Base-by-base conservation (phyloP, 2,888 invertebrate species). In the Acanthacorydalis orientalis region DNA sequence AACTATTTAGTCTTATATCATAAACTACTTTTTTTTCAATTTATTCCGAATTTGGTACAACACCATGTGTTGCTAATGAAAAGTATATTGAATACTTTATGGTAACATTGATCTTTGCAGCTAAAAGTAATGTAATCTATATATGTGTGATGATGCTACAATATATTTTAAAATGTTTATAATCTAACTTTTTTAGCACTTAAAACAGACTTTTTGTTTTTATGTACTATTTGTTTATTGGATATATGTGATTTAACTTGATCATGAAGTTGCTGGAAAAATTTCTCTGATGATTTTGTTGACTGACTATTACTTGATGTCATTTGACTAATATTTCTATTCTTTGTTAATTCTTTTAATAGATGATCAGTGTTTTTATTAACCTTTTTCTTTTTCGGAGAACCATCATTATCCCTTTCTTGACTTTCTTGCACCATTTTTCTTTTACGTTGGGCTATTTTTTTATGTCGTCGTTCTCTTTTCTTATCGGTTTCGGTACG, bases 181-280 rank as follows among this genome's bases (percentile, higher is more conserved):
- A 23, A 23, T 23, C 23, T 23, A 23, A 23, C 23, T 23, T 23
- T 23, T 23, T 23, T 23, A 23, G 23, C 23, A 23, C 23, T 23
- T 23, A 23, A 23, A 23, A 6, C 6, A 23, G 23, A 23, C 2
- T 2, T 23, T 23, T 23, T 23, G 23, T 23, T 23, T 23, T 23
- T 23, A 23, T 23, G 23, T 23, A 23, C 23, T 23, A 23, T 6
- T 23, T 23, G 23, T 23, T 23, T 23, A 23, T 23, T 63, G 55
- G 72, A 70, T 43, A 75, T 69, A 33, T 72, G 69, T 50, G 65
- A 64, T 11, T 68, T 64, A 0, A 77, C 77, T 59, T 87, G 77
- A 56, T 91, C 86, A 62, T 92, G 87, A 7, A 93, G 67, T 60
- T 87, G 81, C 44, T 75, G 77, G 68, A 93, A 93, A 75, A 93